Percentiles rank a stretch among this genome's conserved stretches.
These are phyloP conservation scores for Thamnophis elegans DNA, from an alignment of 2,797 vertebrate genomes.

Conservation along the genomic window DNA sequence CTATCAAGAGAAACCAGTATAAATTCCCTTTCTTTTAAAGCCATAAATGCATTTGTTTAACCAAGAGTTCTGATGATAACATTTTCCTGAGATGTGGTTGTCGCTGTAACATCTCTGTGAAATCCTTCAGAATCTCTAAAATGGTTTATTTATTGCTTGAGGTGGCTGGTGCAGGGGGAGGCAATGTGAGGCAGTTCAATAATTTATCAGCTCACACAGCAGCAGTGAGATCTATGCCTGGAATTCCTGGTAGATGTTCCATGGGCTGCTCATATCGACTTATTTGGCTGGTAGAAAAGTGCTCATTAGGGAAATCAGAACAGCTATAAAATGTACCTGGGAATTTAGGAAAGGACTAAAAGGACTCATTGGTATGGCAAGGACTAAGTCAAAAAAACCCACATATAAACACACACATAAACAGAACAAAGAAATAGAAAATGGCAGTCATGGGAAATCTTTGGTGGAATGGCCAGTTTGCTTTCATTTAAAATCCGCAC, in stretches of 20 bases:
- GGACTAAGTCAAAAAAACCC: constrained; percentile 10
- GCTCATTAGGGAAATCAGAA: constrained; percentile 60
- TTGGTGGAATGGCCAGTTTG: not conserved
- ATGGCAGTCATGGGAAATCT: constrained; percentile 40
- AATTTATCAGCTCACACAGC: constrained; percentile 36
- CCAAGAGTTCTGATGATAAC: not conserved
- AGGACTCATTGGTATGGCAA: constrained; percentile 45
- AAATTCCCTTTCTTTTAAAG: not conserved
- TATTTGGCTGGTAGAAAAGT: constrained; percentile 54
- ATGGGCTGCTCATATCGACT: constrained; percentile 49
- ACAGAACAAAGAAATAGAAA: constrained; percentile 19
- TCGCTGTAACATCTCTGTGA: not conserved
- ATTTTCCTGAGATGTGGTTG: not conserved
- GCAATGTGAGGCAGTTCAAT: constrained; percentile 31
- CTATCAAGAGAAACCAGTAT: not conserved
- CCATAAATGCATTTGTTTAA: not conserved
- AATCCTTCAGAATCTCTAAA: not conserved
- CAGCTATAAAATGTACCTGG: constrained; percentile 46
- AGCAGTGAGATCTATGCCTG: constrained; percentile 24
- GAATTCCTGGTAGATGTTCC: constrained; percentile 44
- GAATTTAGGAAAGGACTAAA: constrained; percentile 33
- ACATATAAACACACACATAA: not conserved
- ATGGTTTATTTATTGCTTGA: not conserved
- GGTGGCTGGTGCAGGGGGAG: not conserved
- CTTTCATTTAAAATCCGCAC: not conserved